Percentiles rank a stretch among this genome's conserved stretches.
Conservation (phyloP, 2,113 vertebrate genomes). For the Macquaria australasica region DNA sequence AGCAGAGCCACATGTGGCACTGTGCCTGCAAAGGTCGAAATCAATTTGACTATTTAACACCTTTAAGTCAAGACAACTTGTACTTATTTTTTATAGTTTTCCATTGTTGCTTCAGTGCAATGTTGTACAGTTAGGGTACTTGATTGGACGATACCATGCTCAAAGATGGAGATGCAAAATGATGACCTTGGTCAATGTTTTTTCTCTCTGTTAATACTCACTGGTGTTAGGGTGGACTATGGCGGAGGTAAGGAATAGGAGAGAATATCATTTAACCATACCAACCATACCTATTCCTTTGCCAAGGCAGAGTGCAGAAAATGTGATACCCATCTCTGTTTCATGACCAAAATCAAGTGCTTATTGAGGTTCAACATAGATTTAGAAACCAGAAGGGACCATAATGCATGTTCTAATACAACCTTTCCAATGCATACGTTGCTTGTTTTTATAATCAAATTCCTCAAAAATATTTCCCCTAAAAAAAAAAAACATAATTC, state of each 20-base stretch:
- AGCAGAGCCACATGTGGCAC: slow-evolving; percentile 4
- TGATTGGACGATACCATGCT: neutral
- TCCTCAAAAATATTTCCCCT: too few species aligned
- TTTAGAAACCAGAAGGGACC: neutral
- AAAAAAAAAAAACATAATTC: too few species aligned
- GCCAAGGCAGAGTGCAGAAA: too few species aligned
- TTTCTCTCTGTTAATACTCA: neutral
- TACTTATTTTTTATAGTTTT: neutral
- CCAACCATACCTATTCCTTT: too few species aligned
- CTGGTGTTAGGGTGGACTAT: neutral
- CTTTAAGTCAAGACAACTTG: neutral
- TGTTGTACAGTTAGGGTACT: neutral
- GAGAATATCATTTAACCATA: neutral
- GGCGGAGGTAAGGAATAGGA: neutral
- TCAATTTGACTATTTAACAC: neutral
- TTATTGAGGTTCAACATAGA: neutral
- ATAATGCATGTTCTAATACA: neutral
- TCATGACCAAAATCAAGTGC: neutral
- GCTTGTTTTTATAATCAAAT: neutral
- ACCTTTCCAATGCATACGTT: neutral
- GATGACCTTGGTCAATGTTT: neutral
- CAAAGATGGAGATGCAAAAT: neutral
- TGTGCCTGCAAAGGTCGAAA: neutral
- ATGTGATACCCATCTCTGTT: neutral
- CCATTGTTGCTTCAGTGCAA: neutral